Base-by-base conservation (phyloP, 1,140 invertebrate genomes). In the Bombus confusus region DNA sequence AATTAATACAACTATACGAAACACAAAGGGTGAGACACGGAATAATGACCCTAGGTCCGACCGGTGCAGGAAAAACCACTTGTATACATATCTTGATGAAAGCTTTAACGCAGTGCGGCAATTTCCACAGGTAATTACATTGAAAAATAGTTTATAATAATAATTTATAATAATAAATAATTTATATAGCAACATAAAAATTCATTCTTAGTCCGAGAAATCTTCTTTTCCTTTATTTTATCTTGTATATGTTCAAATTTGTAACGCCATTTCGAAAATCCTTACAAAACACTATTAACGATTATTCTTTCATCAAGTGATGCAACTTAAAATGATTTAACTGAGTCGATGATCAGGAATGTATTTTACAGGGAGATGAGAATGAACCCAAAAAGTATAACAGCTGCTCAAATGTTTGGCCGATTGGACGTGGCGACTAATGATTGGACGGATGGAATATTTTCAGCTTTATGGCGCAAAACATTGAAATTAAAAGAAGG, bases 341-440 rank as follows among this genome's bases (percentile, higher is more conserved):
- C 28, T 39, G 10, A 2, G 18, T 37, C 8, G 18, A 31, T 43
- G n/a, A 59, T 31, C 25, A 25, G 41, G 5, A 31, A 69, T 37
- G 25, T 52, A 74, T 84, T 73, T 77, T 69, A 72, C 69, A 97
- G 97, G 87, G 99, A 99, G 96, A 98, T 99, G 98, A 95, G 99
- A 87, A 99, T 99, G 98, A 99, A 99, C 96, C 99, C 99, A 1
- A 99, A 99, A 96, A 98, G 99, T 52, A 99, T 99, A 89, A 99
- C 98, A 73, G 98, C 98, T 2, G 97, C 98, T 9, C 98, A 99
- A 96, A 99, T 99, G 99, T 99, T 99, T 95, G 99, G 99, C 1
- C 96, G 98, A 71, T 95, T 99, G 37, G 98, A 99, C 93, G 98
- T 99, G 0, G 98, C 98, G 4, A 99, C 99, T 1, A 99, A 99